phyloP scores from a whole-genome alignment of 2,888 invertebrate species.

The Cataglyphis albicans region DNA sequence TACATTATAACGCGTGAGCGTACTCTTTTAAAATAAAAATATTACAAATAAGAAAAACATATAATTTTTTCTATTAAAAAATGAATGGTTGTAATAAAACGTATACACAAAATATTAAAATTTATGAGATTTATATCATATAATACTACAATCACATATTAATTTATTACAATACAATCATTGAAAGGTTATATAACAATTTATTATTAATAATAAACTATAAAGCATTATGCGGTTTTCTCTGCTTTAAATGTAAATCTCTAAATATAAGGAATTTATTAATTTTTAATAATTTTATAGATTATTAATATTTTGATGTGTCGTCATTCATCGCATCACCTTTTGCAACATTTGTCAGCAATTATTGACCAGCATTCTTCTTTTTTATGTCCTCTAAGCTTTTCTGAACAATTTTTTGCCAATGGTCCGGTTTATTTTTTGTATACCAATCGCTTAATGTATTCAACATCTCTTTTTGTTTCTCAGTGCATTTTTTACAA shows the following conservation, averaged over 20 bases:
- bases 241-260: no score
- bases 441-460: background rate
- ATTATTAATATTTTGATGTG: background rate
- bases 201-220: constrained; percentile 9
- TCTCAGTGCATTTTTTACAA: constrained; percentile 29
- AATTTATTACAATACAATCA: background rate
- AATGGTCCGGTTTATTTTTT: background rate
- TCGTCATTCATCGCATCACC: background rate
- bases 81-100: no score
- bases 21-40: no score
- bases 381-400: background rate
- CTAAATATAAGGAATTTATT: no score
- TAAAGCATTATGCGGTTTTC: background rate
- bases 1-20: no score
- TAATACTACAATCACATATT: background rate
- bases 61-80: no score
- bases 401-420: background rate
- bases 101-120: no score
- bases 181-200: background rate
- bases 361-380: constrained; percentile 2
- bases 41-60: no score
- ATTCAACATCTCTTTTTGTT: background rate
- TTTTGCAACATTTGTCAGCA: background rate
- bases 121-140: no score
- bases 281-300: no score